Base-by-base conservation (phyloP, 2,113 vertebrate species). In the Pterophyllum scalare region DNA sequence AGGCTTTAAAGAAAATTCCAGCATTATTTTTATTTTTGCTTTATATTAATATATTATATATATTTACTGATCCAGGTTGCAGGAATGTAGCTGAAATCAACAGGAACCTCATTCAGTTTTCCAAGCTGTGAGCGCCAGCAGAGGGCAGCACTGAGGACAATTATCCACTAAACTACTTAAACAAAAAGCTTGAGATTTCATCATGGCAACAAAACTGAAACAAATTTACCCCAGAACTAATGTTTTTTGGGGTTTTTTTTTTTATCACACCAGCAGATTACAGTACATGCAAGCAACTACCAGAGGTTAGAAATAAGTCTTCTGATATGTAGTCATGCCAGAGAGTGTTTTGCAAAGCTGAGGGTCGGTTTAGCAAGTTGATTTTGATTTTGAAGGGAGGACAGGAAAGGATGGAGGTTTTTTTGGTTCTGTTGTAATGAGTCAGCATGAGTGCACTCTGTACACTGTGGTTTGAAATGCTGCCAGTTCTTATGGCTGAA, bases 11-110 rank as follows among this genome's bases (percentile, higher is more conserved):
- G 26, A 56, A 74, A n/a, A 49, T 26, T 76, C 8, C 56, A 76
- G 22, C 15, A 17, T 15, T 3, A 4, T 40, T 76, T 40, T 40
- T 28, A 15, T 59, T 24, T 20, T 20, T 61, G n/a, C 2, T 65
- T 17, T 31, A 2, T n/a, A 9, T 59, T 31, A 28, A 13, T 70
- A 22, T 62, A 14, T 62, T 38, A 62, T 67, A 26, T 67, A 49
- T 0, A 17, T 19, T 67, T 46, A 67, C 7, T 65, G 59, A 38
- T 77, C 22, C 72, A 98, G 97, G 97, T 28, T 97, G 97, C 93
- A 93, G 94, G 75, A 97, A 96, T 0, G 87, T 97, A 26, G 86
- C 96, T 3, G 97, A 97, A 90, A 97, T 97, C 93, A 96, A 87
- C 91, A 94, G 76, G 87, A 95, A 96, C 93, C 93, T 97, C 49